Percentiles rank a stretch among this genome's conserved stretches.
Evolutionary conservation across 2,888 invertebrate species (phyloP).

Genomic region (Trichopoda pennipes): DNA sequence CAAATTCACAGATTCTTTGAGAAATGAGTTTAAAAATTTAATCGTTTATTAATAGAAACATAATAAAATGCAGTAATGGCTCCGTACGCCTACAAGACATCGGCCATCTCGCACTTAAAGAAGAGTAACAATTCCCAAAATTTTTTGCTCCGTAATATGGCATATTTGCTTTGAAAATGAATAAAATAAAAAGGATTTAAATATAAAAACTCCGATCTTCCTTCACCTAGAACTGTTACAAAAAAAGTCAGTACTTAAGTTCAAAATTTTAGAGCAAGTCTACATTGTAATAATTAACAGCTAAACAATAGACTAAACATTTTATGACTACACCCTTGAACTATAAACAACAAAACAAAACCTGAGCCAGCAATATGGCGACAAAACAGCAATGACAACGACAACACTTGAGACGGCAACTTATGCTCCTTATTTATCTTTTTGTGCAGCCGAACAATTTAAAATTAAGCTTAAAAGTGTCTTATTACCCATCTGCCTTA

Average conservation of each 20-base stretch:
- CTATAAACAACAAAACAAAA: slow-evolving; percentile 43
- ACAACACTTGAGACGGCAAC: slow-evolving; percentile 57
- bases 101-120: no score
- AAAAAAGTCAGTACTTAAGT: slow-evolving; percentile 4
- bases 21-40: no score
- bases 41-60: no score
- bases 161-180: no score
- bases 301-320: slow-evolving; percentile 57
- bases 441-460: slow-evolving; percentile 38
- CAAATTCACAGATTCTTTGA: no score
- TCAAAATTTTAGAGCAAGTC: slow-evolving; percentile 34
- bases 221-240: background rate
- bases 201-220: no score
- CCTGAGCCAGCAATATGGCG: slow-evolving; percentile 48
- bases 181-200: no score
- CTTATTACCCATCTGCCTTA: slow-evolving; percentile 52
- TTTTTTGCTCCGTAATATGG: no score
- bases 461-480: slow-evolving; percentile 52
- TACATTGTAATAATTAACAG: slow-evolving; percentile 51
- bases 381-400: slow-evolving; percentile 43
- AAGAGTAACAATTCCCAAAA: no score
- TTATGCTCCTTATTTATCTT: slow-evolving; percentile 18
- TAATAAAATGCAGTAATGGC: no score
- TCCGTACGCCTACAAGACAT: no score
- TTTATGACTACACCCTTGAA: slow-evolving; percentile 47